Evolutionary conservation across 2,888 invertebrate genomes (phyloP).

Genomic region (Thereva nobilitata): DNA sequence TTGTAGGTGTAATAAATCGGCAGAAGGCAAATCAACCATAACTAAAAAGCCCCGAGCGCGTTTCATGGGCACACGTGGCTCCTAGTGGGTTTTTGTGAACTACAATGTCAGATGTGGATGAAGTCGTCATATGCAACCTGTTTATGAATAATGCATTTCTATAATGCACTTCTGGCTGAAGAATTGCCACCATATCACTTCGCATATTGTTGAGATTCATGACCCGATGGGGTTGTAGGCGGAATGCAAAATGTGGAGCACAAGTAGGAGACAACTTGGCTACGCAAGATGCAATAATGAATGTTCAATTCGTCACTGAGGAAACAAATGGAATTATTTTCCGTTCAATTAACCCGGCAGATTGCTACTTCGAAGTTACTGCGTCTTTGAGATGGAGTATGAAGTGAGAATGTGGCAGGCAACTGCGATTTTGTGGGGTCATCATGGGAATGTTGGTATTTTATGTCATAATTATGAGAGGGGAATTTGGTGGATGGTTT

Average conservation of each 20-base stretch:
- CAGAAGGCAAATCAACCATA: neutral
- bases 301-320: constrained; percentile 18
- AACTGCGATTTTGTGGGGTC: too few relatives aligned
- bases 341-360: constrained; percentile 13
- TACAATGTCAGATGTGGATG: neutral
- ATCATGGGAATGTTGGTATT: too few relatives aligned
- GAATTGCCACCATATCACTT: neutral
- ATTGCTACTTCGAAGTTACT: neutral
- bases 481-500: neutral
- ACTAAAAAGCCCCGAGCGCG: neutral
- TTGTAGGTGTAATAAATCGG: neutral
- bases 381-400: too few relatives aligned
- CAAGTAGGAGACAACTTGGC: neutral
- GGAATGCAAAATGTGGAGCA: neutral
- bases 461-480: constrained; percentile 7
- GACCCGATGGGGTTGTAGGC: neutral
- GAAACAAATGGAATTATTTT: constrained; percentile 30
- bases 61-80: neutral
- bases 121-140: constrained; percentile 5
- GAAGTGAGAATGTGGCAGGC: too few relatives aligned
- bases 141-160: constrained; percentile 30
- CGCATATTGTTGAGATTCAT: constrained; percentile 13
- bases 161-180: neutral
- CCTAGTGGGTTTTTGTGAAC: neutral
- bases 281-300: constrained; percentile 6